Evolutionary conservation across 2,113 vertebrate genomes (phyloP), one percentile per base, ranked within the genome.

Genomic region (Peromyscus polionotus): DNA sequence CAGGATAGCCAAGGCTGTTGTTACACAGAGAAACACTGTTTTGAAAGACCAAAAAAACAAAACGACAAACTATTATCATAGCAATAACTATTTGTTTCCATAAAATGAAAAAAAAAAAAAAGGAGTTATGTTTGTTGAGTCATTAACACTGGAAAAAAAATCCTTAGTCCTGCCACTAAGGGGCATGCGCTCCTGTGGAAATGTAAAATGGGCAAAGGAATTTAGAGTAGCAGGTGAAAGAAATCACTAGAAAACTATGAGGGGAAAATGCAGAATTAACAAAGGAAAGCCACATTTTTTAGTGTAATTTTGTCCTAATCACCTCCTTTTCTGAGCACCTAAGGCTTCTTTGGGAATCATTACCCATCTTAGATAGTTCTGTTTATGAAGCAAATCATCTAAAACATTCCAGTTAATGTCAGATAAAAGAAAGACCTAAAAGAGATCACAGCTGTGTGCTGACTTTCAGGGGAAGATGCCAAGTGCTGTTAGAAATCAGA

Each of bases 321-420:
- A 54, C 4, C 6, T 48, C 26, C 22, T 17, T 94, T 94, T 31
- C 81, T 70, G 26, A n/a, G 36, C 26, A 59, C 26, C 31, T 61
- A 33, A 57, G n/a, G 28, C 22, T 31, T 87, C 17, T 59, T 72
- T 68, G 76, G 36, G 54, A 61, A 42, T 88, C 70, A 77, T 39
- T 87, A n/a, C 3, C 61, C 2, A 88, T 67, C 63, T 93, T 42
- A 59, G 12, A 79, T n/a, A 59, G 19, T 88, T 91, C 22, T 28
- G 22, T 24, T 93, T 91, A 88, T 31, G 89, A 95, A 94, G 84
- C 33, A 90, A 92, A 95, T 19, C 24, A 92, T n/a, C 39, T 94
- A 96, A 80, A 88, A 88, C 26, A 85, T n/a, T 20, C 26, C 88
- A 94, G 26, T 17, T 77, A 91, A 51, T 16, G 10, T 7, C 24